Evolutionary conservation across 2,113 vertebrate genomes (phyloP).

Genomic region (Rhineura floridana): DNA sequence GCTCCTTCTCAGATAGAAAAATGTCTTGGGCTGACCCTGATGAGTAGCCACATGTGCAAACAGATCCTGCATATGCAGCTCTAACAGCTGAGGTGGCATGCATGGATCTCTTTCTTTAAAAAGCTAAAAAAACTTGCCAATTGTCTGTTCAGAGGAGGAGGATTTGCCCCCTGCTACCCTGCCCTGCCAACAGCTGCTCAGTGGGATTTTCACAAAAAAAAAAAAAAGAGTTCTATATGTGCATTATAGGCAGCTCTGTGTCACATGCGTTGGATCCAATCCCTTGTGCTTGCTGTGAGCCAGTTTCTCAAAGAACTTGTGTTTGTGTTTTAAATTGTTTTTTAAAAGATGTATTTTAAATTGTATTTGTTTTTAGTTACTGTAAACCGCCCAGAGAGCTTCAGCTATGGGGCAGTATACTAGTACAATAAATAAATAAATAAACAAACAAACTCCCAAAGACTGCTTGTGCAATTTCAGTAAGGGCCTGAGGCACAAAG

Average conservation of each 20-base stretch:
- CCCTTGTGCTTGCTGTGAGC: rapidly evolving
- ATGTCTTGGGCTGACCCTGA: background rate
- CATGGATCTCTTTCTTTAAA: background rate
- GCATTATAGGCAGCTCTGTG: background rate
- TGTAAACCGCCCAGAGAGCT: no score
- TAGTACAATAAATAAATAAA: no score
- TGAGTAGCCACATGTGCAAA: background rate
- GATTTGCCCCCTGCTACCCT: background rate
- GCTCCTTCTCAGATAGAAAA: no score
- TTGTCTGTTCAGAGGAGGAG: background rate
- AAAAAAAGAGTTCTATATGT: background rate
- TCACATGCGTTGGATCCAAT: no score
- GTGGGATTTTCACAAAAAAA: background rate
- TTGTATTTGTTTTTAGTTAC: no score
- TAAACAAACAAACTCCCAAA: no score
- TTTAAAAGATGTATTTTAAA: no score
- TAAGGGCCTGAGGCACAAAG: background rate
- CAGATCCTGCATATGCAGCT: background rate
- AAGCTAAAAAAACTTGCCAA: background rate
- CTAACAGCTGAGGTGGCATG: background rate
- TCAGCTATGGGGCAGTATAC: no score
- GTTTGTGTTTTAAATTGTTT: no score
- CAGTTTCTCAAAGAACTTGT: constrained; percentile 4
- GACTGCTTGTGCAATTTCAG: background rate
- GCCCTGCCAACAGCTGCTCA: background rate